Evolutionary conservation across 2,888 invertebrate species (phyloP).

Genomic region (Tipula vernalis): DNA sequence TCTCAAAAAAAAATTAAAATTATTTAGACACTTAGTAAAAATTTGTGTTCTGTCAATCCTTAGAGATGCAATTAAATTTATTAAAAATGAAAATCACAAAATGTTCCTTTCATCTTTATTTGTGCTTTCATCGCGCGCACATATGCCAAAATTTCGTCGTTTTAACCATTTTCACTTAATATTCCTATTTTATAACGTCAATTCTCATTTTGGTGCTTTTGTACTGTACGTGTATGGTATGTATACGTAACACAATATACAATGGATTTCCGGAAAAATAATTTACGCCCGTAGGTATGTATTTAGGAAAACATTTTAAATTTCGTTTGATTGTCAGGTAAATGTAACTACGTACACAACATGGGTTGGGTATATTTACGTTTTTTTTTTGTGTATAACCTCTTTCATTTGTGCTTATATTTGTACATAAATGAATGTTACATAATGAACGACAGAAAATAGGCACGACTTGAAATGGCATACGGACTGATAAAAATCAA

Average conservation of each 20-base stretch:
- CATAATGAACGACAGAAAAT: not conserved
- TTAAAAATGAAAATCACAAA: not conserved
- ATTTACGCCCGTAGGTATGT: not conserved
- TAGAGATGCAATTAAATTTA: not conserved
- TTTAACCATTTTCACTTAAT: not conserved
- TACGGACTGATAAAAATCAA: not conserved
- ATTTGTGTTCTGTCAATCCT: not conserved
- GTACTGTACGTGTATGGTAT: not conserved
- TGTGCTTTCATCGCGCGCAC: not conserved
- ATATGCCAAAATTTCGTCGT: not conserved
- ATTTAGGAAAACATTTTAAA: not conserved
- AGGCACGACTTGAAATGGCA: not conserved
- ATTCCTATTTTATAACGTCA: not conserved
- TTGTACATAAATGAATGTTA: not conserved
- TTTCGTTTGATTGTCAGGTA: not conserved
- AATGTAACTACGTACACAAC: not conserved
- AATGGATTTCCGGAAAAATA: not conserved
- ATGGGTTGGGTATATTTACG: no score
- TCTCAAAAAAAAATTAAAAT: not conserved
- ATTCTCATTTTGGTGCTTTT: not conserved
- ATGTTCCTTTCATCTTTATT: not conserved
- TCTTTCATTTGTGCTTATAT: not conserved
- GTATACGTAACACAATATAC: not conserved
- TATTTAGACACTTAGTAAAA: not conserved
- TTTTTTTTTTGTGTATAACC: not conserved